Conservation (phyloP, 2,113 vertebrate species). For the Danionella cerebrum region DNA sequence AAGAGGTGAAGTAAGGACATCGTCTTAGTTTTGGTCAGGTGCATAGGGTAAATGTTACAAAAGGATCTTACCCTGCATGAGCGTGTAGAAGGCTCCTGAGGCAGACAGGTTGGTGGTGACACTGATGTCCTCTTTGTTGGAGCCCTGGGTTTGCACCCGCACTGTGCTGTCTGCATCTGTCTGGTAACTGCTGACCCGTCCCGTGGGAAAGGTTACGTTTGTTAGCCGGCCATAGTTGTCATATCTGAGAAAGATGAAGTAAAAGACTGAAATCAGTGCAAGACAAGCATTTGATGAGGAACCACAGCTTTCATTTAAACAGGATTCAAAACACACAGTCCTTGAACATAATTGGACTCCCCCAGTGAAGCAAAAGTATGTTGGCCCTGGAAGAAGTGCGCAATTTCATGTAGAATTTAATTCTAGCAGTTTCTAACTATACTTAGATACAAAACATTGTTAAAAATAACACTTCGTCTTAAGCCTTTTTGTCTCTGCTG, state of each 20-base stretch:
- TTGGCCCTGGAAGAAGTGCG: no score
- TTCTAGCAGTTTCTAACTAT: no score
- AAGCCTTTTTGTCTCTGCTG: no score
- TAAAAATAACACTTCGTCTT: no score
- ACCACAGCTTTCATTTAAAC: not conserved
- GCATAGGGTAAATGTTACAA: no score
- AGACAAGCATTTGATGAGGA: not conserved
- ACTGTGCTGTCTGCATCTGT: conserved; percentile 84
- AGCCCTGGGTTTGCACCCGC: conserved; percentile 84
- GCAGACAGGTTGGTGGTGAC: conserved; percentile 96
- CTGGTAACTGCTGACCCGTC: conserved; percentile 91
- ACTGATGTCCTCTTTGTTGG: conserved; percentile 90
- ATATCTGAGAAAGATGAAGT: conserved; percentile 65
- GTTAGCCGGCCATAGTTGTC: conserved; percentile 91
- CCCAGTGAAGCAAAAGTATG: no score
- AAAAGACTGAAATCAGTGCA: conserved; percentile 9
- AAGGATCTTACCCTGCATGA: conserved; percentile 80
- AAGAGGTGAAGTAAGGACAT: no score
- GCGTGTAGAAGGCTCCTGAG: conserved; percentile 91
- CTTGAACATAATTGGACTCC: no score
- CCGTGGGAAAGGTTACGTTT: conserved; percentile 94
- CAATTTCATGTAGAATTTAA: no score
- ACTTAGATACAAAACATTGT: no score
- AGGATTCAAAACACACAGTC: no score
- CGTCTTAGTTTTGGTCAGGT: no score